These are phyloP conservation scores for Callimorpha dominula DNA, from an alignment of 2,888 invertebrate genomes.

Conservation along the genomic window DNA sequence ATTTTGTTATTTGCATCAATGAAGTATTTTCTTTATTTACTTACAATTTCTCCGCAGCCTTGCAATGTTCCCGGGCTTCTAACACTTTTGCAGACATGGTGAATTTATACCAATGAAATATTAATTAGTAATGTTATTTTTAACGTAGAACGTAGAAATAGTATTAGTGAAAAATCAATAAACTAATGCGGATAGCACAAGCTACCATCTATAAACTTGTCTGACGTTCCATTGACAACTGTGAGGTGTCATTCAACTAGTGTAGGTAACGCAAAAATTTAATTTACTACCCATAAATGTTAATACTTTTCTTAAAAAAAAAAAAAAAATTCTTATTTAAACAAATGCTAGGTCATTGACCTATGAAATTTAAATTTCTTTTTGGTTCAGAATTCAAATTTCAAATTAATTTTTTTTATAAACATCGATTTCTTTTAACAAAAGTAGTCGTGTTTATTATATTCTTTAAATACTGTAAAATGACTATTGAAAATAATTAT, in stretches of 20 bases:
- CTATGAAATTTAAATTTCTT: no score
- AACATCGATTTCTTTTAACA: no score
- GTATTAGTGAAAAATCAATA: slow-evolving; percentile 40
- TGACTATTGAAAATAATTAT: no score
- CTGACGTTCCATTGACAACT: slow-evolving; percentile 2
- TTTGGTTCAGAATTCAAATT: no score
- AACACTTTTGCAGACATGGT: slow-evolving; percentile 86
- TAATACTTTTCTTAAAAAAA: not conserved
- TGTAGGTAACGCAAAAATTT: not conserved
- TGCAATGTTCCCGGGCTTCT: slow-evolving; percentile 93
- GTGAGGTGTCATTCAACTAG: slow-evolving; percentile 11
- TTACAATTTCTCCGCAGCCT: slow-evolving; percentile 94
- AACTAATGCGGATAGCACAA: slow-evolving; percentile 14
- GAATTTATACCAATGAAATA: slow-evolving; percentile 9
- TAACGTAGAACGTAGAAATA: slow-evolving; percentile 3
- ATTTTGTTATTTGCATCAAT: not conserved
- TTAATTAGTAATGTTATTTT: slow-evolving; percentile 12
- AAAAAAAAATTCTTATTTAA: not conserved
- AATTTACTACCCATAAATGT: not conserved
- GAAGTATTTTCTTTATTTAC: slow-evolving; percentile 39
- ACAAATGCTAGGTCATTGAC: no score
- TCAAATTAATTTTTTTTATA: no score
- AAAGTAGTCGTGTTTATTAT: no score
- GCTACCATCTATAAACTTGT: slow-evolving; percentile 11
- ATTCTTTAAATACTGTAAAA: no score